Conservation (phyloP, 2,797 vertebrate species). For the Falco cherrug region DNA sequence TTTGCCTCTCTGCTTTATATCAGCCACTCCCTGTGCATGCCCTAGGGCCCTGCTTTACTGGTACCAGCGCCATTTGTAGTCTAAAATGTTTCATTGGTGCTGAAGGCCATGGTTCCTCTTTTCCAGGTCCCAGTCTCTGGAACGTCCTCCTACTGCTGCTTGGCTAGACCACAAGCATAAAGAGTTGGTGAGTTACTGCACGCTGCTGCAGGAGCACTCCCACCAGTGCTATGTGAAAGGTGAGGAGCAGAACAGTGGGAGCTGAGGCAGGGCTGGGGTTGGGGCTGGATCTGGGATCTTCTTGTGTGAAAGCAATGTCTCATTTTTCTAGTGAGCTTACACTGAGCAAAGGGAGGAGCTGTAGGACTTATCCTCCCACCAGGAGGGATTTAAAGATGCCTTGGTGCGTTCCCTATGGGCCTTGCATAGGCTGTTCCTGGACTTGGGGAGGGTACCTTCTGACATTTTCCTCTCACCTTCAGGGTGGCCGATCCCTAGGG, state of each 20-base stretch:
- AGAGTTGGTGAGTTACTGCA: conserved; percentile 90
- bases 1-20: not conserved
- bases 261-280: not conserved
- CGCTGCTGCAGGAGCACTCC: conserved; percentile 92
- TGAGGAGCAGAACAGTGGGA: conserved; percentile 1
- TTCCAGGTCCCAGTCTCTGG: conserved; percentile 87
- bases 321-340: not conserved
- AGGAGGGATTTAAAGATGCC: not conserved
- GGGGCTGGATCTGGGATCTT: not conserved
- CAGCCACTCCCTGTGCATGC: not conserved
- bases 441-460: not conserved
- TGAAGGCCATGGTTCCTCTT: not conserved
- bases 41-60: not conserved
- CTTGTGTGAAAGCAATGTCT: not conserved
- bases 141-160: conserved; percentile 82
- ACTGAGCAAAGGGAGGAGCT: not conserved
- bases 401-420: not conserved
- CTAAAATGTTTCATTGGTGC: not conserved
- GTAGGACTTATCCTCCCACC: not conserved
- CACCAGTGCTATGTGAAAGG: conserved; percentile 92
- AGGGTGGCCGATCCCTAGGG: not conserved
- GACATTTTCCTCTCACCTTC: not conserved
- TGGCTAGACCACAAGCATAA: conserved; percentile 93
- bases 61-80: not conserved
- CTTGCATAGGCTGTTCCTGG: not conserved